phyloP scores from a whole-genome alignment of 2,113 vertebrate genomes.

The Cavia porcellus region DNA sequence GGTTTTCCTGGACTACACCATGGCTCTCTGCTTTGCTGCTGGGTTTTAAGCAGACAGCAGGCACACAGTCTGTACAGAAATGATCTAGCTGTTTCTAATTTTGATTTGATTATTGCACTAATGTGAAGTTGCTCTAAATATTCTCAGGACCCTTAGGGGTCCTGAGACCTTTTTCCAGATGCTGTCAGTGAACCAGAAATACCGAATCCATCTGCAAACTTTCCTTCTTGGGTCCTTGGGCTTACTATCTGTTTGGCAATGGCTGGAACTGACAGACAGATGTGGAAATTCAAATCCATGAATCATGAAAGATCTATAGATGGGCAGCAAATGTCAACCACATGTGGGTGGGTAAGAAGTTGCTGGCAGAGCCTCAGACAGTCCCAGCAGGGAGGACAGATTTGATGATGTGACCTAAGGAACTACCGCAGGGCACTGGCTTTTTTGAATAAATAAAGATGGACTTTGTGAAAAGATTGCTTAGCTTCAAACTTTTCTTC shows the following conservation, averaged over 20 bases:
- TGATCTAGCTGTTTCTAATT: constrained; percentile 19
- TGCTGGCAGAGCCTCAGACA: neutral
- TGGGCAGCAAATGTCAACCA: neutral
- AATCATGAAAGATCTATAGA: neutral
- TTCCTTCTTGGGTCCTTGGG: neutral
- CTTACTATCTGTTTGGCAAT: neutral
- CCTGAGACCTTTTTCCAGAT: constrained; percentile 35
- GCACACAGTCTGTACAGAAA: neutral
- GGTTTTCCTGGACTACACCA: neutral
- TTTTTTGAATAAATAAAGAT: neutral
- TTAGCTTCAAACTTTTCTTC: neutral
- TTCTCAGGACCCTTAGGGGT: constrained; percentile 26
- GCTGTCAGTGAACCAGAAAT: constrained; percentile 25
- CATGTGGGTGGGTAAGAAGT: rapidly evolving
- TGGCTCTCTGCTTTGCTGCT: neutral
- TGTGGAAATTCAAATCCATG: neutral
- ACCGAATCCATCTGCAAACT: neutral
- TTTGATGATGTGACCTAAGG: neutral
- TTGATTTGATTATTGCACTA: constrained; percentile 50
- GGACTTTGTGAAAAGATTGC: neutral
- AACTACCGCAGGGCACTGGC: neutral
- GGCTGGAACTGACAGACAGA: neutral
- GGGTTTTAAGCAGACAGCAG: neutral
- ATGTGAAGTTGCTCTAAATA: neutral
- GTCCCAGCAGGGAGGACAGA: neutral